phyloP scores from a whole-genome alignment of 2,888 invertebrate species.

The Drosophila prolongata region DNA sequence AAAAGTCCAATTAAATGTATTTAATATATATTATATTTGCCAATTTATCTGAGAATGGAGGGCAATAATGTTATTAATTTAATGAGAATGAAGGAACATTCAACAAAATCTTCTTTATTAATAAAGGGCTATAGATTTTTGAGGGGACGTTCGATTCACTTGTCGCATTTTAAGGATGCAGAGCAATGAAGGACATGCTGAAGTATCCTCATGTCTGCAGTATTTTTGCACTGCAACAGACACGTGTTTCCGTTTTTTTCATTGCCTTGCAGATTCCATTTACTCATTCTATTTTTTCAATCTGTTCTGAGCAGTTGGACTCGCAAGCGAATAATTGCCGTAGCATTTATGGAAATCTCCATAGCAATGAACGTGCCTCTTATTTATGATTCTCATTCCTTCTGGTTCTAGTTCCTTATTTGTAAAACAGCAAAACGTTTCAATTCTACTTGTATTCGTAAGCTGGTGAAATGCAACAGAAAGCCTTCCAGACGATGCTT shows the following conservation, averaged over 20 bases:
- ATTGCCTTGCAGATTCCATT: constrained; percentile 11
- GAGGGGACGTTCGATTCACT: not conserved
- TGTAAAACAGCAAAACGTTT: constrained; percentile 31
- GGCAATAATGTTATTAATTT: no score
- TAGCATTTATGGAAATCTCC: constrained; percentile 34
- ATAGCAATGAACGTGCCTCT: constrained; percentile 25
- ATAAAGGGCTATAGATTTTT: not conserved
- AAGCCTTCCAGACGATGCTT: constrained; percentile 9
- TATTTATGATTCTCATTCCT: constrained; percentile 7
- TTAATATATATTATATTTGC: not conserved
- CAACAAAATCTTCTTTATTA: not conserved
- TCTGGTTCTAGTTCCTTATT: constrained; percentile 5
- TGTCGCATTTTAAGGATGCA: not conserved
- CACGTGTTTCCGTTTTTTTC: constrained; percentile 7
- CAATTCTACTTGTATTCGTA: constrained; percentile 35
- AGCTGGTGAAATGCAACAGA: constrained; percentile 31
- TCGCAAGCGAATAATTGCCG: constrained; percentile 28
- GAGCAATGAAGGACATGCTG: not conserved
- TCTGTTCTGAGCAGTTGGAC: constrained; percentile 9
- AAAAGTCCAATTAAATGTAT: not conserved
- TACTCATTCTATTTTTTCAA: constrained; percentile 5
- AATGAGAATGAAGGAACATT: no score
- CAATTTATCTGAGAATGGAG: not conserved
- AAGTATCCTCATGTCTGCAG: constrained; percentile 1
- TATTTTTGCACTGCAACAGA: constrained; percentile 9